Percentiles rank a stretch among this genome's conserved stretches.
These are phyloP conservation scores for Spermophilus dauricus DNA, from an alignment of 2,113 vertebrate genomes.

Conservation along the genomic window DNA sequence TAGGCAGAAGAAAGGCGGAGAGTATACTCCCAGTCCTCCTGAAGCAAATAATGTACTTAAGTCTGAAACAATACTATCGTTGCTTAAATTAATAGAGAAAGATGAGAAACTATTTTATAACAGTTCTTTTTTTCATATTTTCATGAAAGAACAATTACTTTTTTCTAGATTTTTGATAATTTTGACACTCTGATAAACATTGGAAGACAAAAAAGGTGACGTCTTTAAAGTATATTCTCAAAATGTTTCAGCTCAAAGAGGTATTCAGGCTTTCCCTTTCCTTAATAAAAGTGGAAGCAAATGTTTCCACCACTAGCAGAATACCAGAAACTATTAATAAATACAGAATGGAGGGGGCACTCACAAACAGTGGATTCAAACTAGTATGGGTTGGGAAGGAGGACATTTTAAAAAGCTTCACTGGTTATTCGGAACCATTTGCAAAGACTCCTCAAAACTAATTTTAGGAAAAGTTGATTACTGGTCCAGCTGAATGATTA, in stretches of 20 bases:
- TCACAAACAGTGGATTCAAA: background rate
- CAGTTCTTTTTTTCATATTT: background rate
- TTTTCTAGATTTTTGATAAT: conserved; percentile 14
- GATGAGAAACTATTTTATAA: background rate
- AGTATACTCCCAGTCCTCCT: background rate
- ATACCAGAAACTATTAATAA: background rate
- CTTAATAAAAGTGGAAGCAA: background rate
- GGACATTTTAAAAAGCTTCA: background rate
- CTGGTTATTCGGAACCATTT: background rate
- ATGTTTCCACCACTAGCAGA: background rate
- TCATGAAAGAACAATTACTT: background rate
- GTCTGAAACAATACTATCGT: background rate
- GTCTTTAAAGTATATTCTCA: conserved; percentile 6
- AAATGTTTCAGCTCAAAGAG: background rate
- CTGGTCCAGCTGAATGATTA: background rate
- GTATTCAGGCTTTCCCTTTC: background rate
- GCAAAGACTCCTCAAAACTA: background rate
- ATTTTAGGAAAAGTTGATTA: background rate
- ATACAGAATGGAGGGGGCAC: background rate
- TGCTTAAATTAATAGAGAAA: background rate
- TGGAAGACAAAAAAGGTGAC: background rate
- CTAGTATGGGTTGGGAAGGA: rapidly evolving
- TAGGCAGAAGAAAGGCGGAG: background rate
- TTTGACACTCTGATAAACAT: background rate
- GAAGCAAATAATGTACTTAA: background rate